Evolutionary conservation across 2,797 vertebrate species (phyloP).

Genomic region (Microcaecilia unicolor): DNA sequence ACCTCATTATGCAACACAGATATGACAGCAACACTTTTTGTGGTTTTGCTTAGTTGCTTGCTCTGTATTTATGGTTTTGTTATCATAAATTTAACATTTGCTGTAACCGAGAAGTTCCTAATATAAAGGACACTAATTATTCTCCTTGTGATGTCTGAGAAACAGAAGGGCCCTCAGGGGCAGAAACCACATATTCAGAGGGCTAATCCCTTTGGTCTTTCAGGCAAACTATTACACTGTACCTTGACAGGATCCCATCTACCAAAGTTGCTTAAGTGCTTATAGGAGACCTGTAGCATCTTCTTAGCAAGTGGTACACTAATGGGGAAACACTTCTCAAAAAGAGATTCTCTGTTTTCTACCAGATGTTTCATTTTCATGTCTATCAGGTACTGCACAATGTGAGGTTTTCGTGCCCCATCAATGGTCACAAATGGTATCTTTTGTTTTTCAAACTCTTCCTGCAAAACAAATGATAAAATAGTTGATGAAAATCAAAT

Average conservation of each 20-base stretch:
- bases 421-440: constrained; percentile 57
- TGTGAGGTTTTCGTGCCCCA: constrained; percentile 47
- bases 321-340: constrained; percentile 76
- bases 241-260: constrained; percentile 85
- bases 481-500: constrained; percentile 3
- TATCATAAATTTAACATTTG: too few relatives aligned
- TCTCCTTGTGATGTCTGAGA: too few relatives aligned
- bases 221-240: too few relatives aligned
- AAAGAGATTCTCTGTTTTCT: constrained; percentile 76
- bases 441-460: constrained; percentile 46
- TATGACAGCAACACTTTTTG: too few relatives aligned
- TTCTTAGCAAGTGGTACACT: constrained; percentile 58
- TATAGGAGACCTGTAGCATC: constrained; percentile 71
- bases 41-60: too few relatives aligned
- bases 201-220: too few relatives aligned
- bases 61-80: too few relatives aligned
- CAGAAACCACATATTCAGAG: too few relatives aligned
- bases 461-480: constrained; percentile 37
- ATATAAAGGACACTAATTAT: too few relatives aligned
- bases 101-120: too few relatives aligned
- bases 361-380: constrained; percentile 60
- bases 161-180: too few relatives aligned
- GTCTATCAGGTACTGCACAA: constrained; percentile 56
- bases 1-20: too few relatives aligned
- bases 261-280: constrained; percentile 75